A percentile compares a stretch with the other conserved stretches of the same genome.
Evolutionary conservation across 2,888 invertebrate species (phyloP).

Genomic region (Coremacera marginata): DNA sequence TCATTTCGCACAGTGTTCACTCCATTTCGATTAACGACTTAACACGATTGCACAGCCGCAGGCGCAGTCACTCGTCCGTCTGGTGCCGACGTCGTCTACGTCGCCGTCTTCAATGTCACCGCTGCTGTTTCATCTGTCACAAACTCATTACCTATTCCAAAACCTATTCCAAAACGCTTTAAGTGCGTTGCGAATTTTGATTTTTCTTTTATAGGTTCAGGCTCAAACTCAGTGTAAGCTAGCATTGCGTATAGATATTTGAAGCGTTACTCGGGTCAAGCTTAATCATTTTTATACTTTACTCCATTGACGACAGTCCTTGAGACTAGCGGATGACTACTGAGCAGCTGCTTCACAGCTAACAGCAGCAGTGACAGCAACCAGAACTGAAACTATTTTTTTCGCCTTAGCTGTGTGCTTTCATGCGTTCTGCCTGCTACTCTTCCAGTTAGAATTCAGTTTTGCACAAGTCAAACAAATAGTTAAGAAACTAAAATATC

Average conservation of each 20-base stretch:
- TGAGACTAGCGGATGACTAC: neutral
- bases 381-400: neutral
- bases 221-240: neutral
- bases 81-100: too few relatives aligned
- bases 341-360: neutral
- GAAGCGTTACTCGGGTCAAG: constrained; percentile 18
- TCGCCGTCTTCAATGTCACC: neutral
- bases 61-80: neutral
- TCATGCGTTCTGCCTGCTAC: neutral
- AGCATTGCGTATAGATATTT: constrained; percentile 2
- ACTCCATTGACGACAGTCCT: neutral
- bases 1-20: neutral
- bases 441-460: neutral
- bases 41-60: constrained; percentile 12
- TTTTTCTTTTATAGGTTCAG: too few relatives aligned
- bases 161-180: neutral
- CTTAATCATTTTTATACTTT: constrained; percentile 2
- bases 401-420: neutral
- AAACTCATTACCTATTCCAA: constrained; percentile 19
- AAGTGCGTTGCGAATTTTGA: neutral
- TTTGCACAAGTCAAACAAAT: constrained; percentile 13
- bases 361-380: neutral
- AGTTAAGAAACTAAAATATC: constrained; percentile 15
- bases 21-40: constrained; percentile 26
- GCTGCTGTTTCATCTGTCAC: constrained; percentile 24